Percentiles rank a stretch among this genome's conserved stretches.
These are phyloP conservation scores for Brachyptera risi DNA, from an alignment of 2,888 invertebrate genomes.

Conservation along the genomic window DNA sequence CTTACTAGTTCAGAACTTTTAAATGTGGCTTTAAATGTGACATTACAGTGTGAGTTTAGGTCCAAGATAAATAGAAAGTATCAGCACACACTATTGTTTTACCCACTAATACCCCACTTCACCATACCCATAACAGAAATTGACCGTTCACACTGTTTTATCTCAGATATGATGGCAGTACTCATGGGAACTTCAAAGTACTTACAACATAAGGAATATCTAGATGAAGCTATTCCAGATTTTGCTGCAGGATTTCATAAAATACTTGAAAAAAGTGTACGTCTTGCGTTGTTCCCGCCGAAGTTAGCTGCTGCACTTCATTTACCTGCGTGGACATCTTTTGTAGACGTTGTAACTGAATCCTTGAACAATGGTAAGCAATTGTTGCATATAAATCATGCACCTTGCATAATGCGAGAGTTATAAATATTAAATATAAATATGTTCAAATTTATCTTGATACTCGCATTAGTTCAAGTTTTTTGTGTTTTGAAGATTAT, in stretches of 20 bases:
- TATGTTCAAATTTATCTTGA: not conserved
- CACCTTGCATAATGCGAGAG: not conserved
- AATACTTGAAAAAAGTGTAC: conserved; percentile 69
- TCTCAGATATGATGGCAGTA: conserved; percentile 55
- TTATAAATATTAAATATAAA: not conserved
- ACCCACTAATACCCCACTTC: no score
- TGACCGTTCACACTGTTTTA: no score
- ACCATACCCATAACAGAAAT: no score
- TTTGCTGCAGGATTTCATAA: conserved; percentile 63
- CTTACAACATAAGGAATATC: conserved; percentile 35
- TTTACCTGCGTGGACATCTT: conserved; percentile 59
- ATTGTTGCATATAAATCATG: not conserved
- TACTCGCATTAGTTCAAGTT: no score
- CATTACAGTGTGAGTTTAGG: no score
- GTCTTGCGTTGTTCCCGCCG: conserved; percentile 64
- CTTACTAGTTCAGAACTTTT: no score
- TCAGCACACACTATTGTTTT: no score
- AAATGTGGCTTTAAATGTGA: no score
- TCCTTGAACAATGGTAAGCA: not conserved
- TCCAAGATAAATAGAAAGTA: no score
- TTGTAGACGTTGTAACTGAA: not conserved
- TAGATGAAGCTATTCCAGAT: conserved; percentile 49
- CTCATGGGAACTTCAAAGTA: conserved; percentile 49
- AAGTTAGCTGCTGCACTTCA: conserved; percentile 58
- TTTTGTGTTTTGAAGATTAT: no score